phyloP scores from a whole-genome alignment of 2,113 vertebrate species.

The Melanerpes formicivorus region DNA sequence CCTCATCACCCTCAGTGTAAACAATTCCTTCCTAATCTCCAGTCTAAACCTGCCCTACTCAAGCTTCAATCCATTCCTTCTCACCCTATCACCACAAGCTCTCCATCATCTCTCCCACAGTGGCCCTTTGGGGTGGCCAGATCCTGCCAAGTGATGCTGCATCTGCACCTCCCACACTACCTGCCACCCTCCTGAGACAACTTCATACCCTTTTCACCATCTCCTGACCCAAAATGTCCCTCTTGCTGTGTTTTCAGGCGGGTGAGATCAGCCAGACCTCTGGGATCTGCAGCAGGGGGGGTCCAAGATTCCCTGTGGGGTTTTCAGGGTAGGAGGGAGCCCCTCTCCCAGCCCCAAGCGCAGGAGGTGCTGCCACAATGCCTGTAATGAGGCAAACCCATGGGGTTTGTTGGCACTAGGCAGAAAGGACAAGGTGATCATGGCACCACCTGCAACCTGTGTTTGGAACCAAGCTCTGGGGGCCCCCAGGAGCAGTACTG shows the following conservation, averaged over 20 bases:
- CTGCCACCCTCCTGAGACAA: too few relatives aligned
- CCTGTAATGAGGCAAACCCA: accelerated
- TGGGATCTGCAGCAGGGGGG: neutral
- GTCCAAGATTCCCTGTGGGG: accelerated
- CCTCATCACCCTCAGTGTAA: too few relatives aligned
- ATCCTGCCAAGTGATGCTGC: too few relatives aligned
- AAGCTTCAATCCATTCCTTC: too few relatives aligned
- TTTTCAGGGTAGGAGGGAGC: neutral
- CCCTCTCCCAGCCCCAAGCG: neutral
- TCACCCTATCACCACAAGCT: too few relatives aligned
- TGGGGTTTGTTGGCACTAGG: neutral
- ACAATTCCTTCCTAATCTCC: too few relatives aligned
- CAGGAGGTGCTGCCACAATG: neutral
- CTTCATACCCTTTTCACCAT: too few relatives aligned
- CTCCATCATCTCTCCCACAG: accelerated
- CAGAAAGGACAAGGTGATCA: neutral
- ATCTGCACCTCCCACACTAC: too few relatives aligned
- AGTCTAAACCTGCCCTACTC: too few relatives aligned
- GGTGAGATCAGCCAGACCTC: neutral
- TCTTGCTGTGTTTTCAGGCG: accelerated
- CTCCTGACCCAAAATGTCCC: too few relatives aligned
- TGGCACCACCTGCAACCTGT: accelerated
- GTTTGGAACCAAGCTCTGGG: neutral
- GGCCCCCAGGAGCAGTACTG: accelerated
- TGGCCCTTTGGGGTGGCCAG: too few relatives aligned